phyloP scores from a whole-genome alignment of 2,113 vertebrate genomes.

The Ageneiosus marmoratus region DNA sequence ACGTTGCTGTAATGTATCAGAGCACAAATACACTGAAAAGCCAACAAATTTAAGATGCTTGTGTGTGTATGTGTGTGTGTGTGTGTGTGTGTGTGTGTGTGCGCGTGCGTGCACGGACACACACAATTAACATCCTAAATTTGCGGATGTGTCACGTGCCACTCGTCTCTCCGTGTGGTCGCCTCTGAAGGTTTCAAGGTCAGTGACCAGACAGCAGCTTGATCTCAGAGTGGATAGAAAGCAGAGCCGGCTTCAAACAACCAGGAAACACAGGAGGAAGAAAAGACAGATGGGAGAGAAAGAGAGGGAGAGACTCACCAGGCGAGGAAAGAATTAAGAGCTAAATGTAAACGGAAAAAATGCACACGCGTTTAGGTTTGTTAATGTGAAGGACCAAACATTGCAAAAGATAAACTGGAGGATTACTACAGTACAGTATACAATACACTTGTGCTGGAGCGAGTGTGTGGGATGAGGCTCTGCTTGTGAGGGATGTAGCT shows the following conservation, averaged over 20 bases:
- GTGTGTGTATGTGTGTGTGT: too few relatives aligned
- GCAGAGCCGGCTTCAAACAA: conserved; percentile 35
- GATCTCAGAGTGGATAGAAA: conserved; percentile 32
- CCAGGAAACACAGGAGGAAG: conserved; percentile 29
- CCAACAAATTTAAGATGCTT: not conserved
- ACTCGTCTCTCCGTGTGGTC: not conserved
- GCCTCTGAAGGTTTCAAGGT: conserved; percentile 30
- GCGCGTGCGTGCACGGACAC: not conserved
- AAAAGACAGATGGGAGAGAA: conserved; percentile 5
- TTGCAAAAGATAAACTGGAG: not conserved
- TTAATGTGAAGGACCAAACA: not conserved
- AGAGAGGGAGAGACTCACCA: not conserved
- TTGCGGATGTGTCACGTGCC: conserved; percentile 3
- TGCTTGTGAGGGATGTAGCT: not conserved
- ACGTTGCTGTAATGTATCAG: conserved; percentile 26
- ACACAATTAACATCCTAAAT: conserved; percentile 23
- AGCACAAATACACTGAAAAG: not conserved
- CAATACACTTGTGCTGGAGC: not conserved
- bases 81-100: too few relatives aligned
- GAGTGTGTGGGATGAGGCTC: not conserved
- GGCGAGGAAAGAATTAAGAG: not conserved
- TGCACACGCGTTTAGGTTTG: not conserved
- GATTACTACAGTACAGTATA: not conserved
- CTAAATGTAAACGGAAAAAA: not conserved
- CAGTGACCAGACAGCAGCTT: conserved; percentile 42